These are phyloP conservation scores for Drosophila prostipennis DNA, from an alignment of 2,888 invertebrate genomes.

Conservation along the genomic window DNA sequence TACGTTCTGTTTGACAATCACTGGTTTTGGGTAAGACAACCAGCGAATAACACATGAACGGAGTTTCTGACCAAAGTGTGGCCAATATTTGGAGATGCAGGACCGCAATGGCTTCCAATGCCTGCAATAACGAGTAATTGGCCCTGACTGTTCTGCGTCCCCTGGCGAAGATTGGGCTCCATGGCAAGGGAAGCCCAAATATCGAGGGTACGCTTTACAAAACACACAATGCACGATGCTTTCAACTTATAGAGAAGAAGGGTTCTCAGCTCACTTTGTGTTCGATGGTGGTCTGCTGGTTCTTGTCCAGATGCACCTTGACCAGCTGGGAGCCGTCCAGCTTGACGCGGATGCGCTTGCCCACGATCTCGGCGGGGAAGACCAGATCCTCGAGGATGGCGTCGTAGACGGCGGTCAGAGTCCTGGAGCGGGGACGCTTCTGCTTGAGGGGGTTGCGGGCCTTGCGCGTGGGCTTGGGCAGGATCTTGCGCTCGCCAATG, in stretches of 20 bases:
- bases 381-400: slow-evolving; percentile 98
- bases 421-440: slow-evolving; percentile 92
- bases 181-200: slow-evolving; percentile 72
- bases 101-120: slow-evolving; percentile 56
- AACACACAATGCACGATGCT: slow-evolving; percentile 10
- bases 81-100: slow-evolving; percentile 80
- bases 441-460: slow-evolving; percentile 92
- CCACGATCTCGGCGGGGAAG: slow-evolving; percentile 99
- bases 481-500: slow-evolving; percentile 98
- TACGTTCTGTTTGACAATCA: slow-evolving; percentile 82
- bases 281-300: slow-evolving; percentile 99
- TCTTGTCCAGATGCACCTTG: slow-evolving; percentile 99
- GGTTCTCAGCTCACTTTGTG: slow-evolving; percentile 91
- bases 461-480: slow-evolving; percentile 98
- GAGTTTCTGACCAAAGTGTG: slow-evolving; percentile 54
- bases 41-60: slow-evolving; percentile 83
- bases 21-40: slow-evolving; percentile 52
- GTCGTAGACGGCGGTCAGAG: slow-evolving; percentile 98
- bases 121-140: slow-evolving; percentile 81
- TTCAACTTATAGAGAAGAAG: no score
- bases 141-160: slow-evolving; percentile 79
- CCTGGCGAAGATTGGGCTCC: slow-evolving; percentile 81
- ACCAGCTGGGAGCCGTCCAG: slow-evolving; percentile 97
- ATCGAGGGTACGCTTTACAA: slow-evolving; percentile 79
- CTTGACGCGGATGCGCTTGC: slow-evolving; percentile 98